Percentiles rank a stretch among this genome's conserved stretches.
phyloP scores from a whole-genome alignment of 1,140 invertebrate genomes.

The Mya arenaria region DNA sequence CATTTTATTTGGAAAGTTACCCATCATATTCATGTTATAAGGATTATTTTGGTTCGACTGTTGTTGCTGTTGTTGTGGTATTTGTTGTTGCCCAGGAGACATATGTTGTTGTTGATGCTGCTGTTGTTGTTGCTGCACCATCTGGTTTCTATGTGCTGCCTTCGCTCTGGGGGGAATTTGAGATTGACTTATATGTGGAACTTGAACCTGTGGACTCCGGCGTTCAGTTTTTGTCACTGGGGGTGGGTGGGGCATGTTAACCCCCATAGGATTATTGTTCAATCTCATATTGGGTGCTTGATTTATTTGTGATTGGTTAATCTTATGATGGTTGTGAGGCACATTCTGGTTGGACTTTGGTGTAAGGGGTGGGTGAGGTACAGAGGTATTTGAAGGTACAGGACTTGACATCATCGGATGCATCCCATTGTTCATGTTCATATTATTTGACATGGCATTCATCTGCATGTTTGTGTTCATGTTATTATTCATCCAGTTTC shows the following conservation, averaged over 20 bases:
- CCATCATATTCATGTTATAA: neutral
- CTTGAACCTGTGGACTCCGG: constrained; percentile 78
- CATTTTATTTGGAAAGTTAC: neutral
- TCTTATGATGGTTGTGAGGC: constrained; percentile 20
- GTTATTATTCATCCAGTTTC: constrained; percentile 40
- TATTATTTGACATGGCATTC: constrained; percentile 34
- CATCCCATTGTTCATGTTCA: constrained; percentile 35
- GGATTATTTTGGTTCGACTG: neutral
- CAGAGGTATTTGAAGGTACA: constrained; percentile 50
- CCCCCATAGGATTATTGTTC: constrained; percentile 7
- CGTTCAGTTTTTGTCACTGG: constrained; percentile 72
- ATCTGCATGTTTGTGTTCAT: constrained; percentile 54
- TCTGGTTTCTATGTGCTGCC: constrained; percentile 67
- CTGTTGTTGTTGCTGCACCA: constrained; percentile 62
- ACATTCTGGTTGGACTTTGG: constrained; percentile 37
- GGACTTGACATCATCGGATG: constrained; percentile 43
- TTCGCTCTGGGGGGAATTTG: constrained; percentile 79
- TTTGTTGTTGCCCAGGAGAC: constrained; percentile 57
- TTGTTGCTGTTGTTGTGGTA: constrained; percentile 65
- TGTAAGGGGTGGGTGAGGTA: constrained; percentile 53
- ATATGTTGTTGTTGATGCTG: constrained; percentile 46
- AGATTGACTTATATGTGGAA: constrained; percentile 80
- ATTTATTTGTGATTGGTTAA: constrained; percentile 49
- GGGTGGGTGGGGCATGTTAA: constrained; percentile 41
- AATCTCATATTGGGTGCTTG: constrained; percentile 16